phyloP scores from a whole-genome alignment of 23 tunicate species.

The Diplosoma virens region DNA sequence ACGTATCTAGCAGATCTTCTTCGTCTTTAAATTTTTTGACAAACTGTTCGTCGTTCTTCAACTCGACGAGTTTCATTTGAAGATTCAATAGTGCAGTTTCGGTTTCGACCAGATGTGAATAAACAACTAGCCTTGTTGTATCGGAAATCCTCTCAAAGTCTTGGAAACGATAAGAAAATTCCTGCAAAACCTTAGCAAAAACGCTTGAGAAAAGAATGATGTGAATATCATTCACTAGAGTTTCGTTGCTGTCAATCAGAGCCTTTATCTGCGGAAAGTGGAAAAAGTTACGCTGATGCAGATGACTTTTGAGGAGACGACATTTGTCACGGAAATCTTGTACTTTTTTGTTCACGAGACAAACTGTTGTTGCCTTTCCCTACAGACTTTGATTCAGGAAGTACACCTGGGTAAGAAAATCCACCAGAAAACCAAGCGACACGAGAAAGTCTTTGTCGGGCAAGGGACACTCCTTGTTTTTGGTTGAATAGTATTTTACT shows the following conservation, averaged over 20 bases:
- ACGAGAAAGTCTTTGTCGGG: too few relatives aligned
- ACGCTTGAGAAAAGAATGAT: conserved; percentile 35
- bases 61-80: conserved; percentile 50
- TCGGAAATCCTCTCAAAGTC: conserved; percentile 31
- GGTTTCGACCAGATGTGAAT: conserved; percentile 52
- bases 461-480: too few relatives aligned
- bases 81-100: conserved; percentile 34
- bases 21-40: conserved; percentile 40
- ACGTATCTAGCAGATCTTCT: conserved; percentile 27
- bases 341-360: conserved; percentile 37
- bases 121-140: conserved; percentile 33
- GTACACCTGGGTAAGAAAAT: conserved; percentile 31
- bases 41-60: conserved; percentile 34
- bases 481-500: too few relatives aligned
- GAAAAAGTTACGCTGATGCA: conserved; percentile 30
- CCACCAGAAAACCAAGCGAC: conserved; percentile 49
- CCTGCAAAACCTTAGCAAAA: conserved; percentile 12
- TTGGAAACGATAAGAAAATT: too few relatives aligned
- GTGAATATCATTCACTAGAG: conserved; percentile 12
- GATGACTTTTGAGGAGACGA: conserved; percentile 26
- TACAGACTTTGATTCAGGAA: conserved; percentile 26
- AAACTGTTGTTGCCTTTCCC: conserved; percentile 41
- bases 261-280: conserved; percentile 36
- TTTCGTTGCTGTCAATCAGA: conserved; percentile 33
- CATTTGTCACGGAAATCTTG: conserved; percentile 35